A percentile compares a stretch with the other conserved stretches of the same genome.
Evolutionary conservation across 2,113 vertebrate species (phyloP).

Genomic region (Eidolon helvum): DNA sequence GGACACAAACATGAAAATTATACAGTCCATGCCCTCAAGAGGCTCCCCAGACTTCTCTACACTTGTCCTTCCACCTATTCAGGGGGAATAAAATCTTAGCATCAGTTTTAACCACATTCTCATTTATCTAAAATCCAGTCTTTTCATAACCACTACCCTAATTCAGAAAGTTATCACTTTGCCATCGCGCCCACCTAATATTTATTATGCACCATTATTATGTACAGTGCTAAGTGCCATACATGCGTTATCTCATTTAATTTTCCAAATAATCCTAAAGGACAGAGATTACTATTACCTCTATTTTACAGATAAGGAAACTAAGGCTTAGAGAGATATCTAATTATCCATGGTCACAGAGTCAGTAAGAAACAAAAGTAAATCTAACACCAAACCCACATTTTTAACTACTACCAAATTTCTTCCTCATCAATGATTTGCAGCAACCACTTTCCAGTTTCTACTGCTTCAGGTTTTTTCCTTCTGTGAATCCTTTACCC

Average conservation of each 20-base stretch:
- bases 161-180: not conserved
- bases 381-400: not conserved
- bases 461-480: not conserved
- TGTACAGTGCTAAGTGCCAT: not conserved
- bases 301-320: not conserved
- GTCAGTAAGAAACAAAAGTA: constrained; percentile 11
- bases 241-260: constrained; percentile 24
- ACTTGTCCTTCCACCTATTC: not conserved
- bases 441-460: constrained; percentile 8
- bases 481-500: not conserved
- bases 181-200: not conserved
- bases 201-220: constrained; percentile 18
- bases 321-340: not conserved
- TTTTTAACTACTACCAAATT: constrained; percentile 27
- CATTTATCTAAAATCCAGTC: not conserved
- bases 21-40: not conserved
- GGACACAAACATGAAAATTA: not conserved
- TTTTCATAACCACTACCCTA: not conserved
- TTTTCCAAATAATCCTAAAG: constrained; percentile 14
- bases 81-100: not conserved
- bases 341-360: not conserved
- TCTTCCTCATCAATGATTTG: not conserved
- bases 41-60: not conserved
- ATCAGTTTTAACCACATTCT: not conserved
- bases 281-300: not conserved